Percentiles rank a stretch among this genome's conserved stretches.
Evolutionary conservation across 1,140 invertebrate species (phyloP).

Genomic region (Solenopsis fugax): DNA sequence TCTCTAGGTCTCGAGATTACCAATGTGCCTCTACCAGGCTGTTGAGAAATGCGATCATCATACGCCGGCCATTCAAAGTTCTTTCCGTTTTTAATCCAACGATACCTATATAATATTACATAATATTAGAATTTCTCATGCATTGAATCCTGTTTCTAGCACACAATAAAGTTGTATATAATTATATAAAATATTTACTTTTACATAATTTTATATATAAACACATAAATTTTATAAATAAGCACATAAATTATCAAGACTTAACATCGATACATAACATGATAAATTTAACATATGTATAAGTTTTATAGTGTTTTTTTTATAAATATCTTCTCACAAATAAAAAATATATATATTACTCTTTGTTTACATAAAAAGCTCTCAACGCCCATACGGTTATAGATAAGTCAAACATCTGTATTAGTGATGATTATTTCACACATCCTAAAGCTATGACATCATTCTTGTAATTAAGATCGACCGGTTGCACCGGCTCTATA

Average conservation of each 20-base stretch:
- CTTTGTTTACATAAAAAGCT: slow-evolving; percentile 12
- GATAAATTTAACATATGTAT: background rate
- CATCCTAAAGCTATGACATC: slow-evolving; percentile 84
- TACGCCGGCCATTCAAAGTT: slow-evolving; percentile 96
- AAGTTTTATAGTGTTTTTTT: background rate
- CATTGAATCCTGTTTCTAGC: background rate
- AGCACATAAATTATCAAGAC: background rate
- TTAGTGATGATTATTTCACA: slow-evolving; percentile 82
- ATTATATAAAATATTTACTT: background rate
- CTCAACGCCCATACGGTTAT: slow-evolving; percentile 24
- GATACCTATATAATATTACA: slow-evolving; percentile 90
- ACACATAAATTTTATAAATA: too few relatives aligned
- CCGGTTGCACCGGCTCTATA: slow-evolving; percentile 81
- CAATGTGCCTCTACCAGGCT: slow-evolving; percentile 96
- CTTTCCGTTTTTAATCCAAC: slow-evolving; percentile 98
- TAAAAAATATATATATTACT: background rate
- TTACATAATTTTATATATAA: too few relatives aligned
- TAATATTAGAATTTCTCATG: background rate
- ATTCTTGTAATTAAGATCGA: slow-evolving; percentile 86
- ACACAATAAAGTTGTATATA: background rate
- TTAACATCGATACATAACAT: background rate
- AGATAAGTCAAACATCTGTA: slow-evolving; percentile 75
- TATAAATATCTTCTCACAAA: background rate
- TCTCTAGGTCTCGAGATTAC: slow-evolving; percentile 95
- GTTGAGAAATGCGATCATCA: slow-evolving; percentile 97